Evolutionary conservation across 1,140 invertebrate species (phyloP).

Genomic region (Drosophila simulans): DNA sequence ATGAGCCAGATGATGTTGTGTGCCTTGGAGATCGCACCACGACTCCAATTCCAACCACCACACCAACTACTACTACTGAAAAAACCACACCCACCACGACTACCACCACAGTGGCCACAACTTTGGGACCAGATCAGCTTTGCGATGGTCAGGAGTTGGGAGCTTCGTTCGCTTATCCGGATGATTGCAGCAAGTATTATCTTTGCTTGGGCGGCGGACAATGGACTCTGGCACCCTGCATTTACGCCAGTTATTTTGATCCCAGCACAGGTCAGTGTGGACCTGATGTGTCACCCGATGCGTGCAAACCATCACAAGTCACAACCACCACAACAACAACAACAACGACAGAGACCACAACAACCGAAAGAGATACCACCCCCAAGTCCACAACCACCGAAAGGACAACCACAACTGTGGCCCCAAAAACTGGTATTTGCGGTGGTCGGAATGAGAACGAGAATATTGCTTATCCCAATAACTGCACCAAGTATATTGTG

Average conservation of each 20-base stretch:
- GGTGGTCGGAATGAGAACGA: constrained; percentile 47
- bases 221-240: constrained; percentile 46
- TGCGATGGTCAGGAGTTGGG: constrained; percentile 32
- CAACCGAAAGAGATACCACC: constrained; percentile 11
- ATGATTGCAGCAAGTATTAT: constrained; percentile 61
- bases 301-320: constrained; percentile 43
- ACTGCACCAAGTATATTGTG: constrained; percentile 75
- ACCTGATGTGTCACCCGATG: constrained; percentile 57
- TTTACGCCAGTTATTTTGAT: constrained; percentile 56
- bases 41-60: constrained; percentile 34
- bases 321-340: constrained; percentile 29
- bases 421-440: constrained; percentile 53
- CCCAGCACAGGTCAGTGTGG: constrained; percentile 51
- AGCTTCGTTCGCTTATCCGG: constrained; percentile 43
- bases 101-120: constrained; percentile 31
- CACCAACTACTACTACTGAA: constrained; percentile 36
- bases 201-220: constrained; percentile 48
- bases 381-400: constrained; percentile 25
- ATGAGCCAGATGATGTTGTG: constrained; percentile 47
- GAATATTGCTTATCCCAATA: constrained; percentile 63
- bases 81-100: constrained; percentile 25
- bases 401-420: constrained; percentile 28
- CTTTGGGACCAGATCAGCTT: constrained; percentile 48
- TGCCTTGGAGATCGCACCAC: constrained; percentile 66
- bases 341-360: constrained; percentile 24